Evolutionary conservation across 1,140 invertebrate genomes (phyloP).

Genomic region (Ectropis grisescens): DNA sequence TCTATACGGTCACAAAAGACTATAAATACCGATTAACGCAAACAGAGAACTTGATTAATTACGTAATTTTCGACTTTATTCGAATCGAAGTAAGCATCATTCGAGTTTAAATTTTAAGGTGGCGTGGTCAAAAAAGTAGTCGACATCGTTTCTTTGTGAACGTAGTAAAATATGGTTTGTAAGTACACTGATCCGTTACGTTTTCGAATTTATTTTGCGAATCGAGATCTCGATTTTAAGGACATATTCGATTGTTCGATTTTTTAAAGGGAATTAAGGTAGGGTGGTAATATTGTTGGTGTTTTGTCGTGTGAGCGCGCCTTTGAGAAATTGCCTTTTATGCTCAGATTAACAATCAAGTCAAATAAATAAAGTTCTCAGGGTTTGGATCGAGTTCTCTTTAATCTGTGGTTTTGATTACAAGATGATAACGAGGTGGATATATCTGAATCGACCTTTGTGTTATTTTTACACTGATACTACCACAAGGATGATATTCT

Average conservation of each 20-base stretch:
- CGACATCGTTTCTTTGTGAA: neutral
- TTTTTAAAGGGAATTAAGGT: neutral
- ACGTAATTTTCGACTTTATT: too few relatives aligned
- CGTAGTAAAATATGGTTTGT: neutral
- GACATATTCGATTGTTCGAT: conserved; percentile 1
- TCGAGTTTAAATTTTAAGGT: neutral
- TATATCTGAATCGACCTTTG: too few relatives aligned
- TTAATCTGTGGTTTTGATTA: too few relatives aligned
- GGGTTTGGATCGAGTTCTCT: too few relatives aligned
- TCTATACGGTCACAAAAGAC: conserved; percentile 1
- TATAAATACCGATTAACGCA: neutral
- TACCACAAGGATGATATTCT: too few relatives aligned
- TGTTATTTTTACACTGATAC: too few relatives aligned
- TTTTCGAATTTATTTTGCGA: conserved; percentile 1
- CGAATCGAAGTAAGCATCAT: neutral
- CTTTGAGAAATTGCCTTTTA: too few relatives aligned
- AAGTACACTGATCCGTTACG: neutral
- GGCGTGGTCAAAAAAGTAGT: neutral
- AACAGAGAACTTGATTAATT: neutral
- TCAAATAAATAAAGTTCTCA: too few relatives aligned
- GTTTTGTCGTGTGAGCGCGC: too few relatives aligned
- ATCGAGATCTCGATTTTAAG: conserved; percentile 1
- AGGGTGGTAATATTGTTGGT: too few relatives aligned
- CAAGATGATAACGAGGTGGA: too few relatives aligned
- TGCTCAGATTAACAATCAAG: too few relatives aligned